Conservation (phyloP, 2,113 vertebrate genomes). For the Varanus salvator region DNA sequence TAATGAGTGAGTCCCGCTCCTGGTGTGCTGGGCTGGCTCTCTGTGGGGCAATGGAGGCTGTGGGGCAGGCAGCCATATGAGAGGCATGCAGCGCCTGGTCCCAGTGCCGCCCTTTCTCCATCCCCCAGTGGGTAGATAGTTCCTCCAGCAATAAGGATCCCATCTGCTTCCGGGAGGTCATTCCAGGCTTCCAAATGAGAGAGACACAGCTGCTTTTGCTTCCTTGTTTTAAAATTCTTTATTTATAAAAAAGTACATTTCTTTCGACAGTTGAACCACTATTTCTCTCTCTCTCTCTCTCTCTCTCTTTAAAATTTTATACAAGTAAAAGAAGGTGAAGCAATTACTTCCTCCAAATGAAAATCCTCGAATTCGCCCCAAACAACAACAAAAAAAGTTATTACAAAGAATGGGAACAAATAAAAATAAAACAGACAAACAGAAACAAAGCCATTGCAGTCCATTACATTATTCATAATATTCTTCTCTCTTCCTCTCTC, state of each 20-base stretch:
- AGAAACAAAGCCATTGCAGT: slow-evolving; percentile 51
- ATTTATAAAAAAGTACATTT: slow-evolving; percentile 88
- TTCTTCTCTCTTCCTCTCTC: slow-evolving; percentile 44
- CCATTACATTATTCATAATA: slow-evolving; percentile 46
- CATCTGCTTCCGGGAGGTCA: neutral
- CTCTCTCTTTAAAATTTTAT: slow-evolving; percentile 60
- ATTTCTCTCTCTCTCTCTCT: slow-evolving; percentile 44
- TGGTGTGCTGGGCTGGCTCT: neutral
- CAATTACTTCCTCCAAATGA: slow-evolving; percentile 74
- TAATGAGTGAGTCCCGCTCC: neutral
- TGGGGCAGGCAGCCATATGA: neutral
- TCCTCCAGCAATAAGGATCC: neutral
- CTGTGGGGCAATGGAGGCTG: neutral
- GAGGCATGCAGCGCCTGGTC: neutral
- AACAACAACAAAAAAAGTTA: slow-evolving; percentile 54
- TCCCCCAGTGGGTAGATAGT: too few species aligned
- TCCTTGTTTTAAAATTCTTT: slow-evolving; percentile 82
- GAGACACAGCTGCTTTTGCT: neutral
- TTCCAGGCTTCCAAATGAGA: neutral
- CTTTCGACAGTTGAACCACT: slow-evolving; percentile 79
- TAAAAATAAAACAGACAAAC: slow-evolving; percentile 11
- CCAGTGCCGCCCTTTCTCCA: neutral
- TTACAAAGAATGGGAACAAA: slow-evolving; percentile 67
- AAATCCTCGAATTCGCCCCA: slow-evolving; percentile 57
- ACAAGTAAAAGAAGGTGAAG: slow-evolving; percentile 81